phyloP scores from a whole-genome alignment of 2,797 vertebrate genomes.

The Sylvilagus floridanus region DNA sequence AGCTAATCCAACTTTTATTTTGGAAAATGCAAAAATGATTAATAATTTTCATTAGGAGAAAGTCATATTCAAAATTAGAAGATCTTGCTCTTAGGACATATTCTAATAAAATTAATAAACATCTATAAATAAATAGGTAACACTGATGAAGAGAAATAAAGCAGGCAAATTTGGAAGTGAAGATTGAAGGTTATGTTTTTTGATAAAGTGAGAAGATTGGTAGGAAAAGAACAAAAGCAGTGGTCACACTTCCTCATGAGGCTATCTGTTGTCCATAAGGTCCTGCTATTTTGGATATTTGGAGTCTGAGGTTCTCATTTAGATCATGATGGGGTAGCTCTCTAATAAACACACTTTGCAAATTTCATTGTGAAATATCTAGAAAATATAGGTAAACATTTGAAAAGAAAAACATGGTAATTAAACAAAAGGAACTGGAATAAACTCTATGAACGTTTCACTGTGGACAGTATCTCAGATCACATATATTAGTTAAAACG shows the following conservation, averaged over 20 bases:
- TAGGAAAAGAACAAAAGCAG: not conserved
- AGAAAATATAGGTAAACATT: not conserved
- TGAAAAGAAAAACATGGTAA: not conserved
- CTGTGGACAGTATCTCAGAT: not conserved
- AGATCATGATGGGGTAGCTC: not conserved
- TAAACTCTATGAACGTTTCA: not conserved
- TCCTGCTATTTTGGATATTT: not conserved
- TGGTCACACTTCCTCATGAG: not conserved
- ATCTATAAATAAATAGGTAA: not conserved
- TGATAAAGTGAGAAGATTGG: not conserved
- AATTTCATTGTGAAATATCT: not conserved
- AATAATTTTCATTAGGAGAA: not conserved
- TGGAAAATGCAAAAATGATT: constrained; percentile 3
- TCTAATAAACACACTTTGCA: not conserved
- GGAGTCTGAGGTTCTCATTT: not conserved
- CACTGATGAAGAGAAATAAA: not conserved
- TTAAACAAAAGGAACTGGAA: not conserved
- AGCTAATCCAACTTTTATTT: not conserved
- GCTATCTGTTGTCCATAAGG: not conserved
- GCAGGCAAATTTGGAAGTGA: not conserved
- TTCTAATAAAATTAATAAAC: not conserved
- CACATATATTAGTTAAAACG: not conserved
- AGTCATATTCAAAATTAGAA: not conserved
- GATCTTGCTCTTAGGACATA: not conserved
- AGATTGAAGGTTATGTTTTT: not conserved